Evolutionary conservation across 2,888 invertebrate genomes (phyloP).

Genomic region (Selenia dentaria): DNA sequence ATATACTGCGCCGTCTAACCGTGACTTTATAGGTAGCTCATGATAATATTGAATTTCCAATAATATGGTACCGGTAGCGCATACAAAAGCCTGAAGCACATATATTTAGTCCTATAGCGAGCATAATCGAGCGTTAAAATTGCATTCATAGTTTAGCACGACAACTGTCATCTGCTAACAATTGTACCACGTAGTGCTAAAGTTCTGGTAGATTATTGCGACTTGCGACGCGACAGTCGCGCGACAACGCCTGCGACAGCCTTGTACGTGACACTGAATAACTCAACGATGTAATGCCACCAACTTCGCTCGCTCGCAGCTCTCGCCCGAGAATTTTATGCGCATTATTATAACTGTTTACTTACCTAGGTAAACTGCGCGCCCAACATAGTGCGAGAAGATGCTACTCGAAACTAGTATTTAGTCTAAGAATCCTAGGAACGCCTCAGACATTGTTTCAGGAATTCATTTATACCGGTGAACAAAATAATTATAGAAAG

Average conservation of each 20-base stretch:
- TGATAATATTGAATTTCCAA: constrained; percentile 1
- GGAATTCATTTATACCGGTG: no score
- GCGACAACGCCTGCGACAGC: constrained; percentile 41
- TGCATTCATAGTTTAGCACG: constrained; percentile 19
- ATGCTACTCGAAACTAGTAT: no score
- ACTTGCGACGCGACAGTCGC: constrained; percentile 26
- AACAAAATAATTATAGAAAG: no score
- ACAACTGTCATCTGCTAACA: constrained; percentile 30
- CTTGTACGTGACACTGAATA: constrained; percentile 71
- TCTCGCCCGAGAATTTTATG: constrained; percentile 66
- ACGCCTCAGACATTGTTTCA: no score
- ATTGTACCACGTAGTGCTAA: constrained; percentile 21
- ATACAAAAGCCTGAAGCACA: constrained; percentile 26
- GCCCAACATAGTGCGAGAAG: not conserved
- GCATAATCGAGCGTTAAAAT: constrained; percentile 26
- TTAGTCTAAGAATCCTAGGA: no score
- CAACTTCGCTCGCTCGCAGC: constrained; percentile 62
- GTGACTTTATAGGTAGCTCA: no score
- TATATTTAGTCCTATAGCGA: constrained; percentile 28
- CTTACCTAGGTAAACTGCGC: constrained; percentile 33
- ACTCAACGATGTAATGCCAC: constrained; percentile 60
- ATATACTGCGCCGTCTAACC: no score
- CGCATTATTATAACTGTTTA: constrained; percentile 67
- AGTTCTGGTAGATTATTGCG: constrained; percentile 17
- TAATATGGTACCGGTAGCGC: not conserved